These are phyloP conservation scores for Phrynocephalus versicolor DNA, from an alignment of 2,113 vertebrate species.

Conservation along the genomic window DNA sequence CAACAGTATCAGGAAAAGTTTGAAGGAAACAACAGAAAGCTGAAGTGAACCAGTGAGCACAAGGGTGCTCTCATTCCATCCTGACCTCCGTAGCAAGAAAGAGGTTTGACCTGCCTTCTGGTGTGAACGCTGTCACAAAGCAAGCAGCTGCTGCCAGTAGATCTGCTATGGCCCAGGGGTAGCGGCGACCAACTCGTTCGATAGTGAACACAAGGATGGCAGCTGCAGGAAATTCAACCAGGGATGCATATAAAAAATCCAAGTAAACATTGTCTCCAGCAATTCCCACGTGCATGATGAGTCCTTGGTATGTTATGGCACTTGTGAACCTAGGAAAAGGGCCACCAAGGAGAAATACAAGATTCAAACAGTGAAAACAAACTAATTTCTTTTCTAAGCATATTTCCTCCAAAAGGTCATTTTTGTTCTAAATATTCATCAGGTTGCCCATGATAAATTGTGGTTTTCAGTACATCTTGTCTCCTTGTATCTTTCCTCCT, in stretches of 20 bases:
- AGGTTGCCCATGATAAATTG: neutral
- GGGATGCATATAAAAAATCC: constrained; percentile 78
- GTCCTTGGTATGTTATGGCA: constrained; percentile 78
- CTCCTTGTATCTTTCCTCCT: neutral
- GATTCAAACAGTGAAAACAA: neutral
- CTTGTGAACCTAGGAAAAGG: constrained; percentile 74
- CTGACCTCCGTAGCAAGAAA: neutral
- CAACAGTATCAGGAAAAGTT: too few species aligned
- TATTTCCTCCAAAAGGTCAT: too few species aligned
- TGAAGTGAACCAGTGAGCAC: too few species aligned
- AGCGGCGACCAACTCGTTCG: constrained; percentile 73
- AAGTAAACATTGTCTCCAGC: constrained; percentile 70
- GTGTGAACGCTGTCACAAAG: constrained; percentile 69
- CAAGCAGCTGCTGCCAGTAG: constrained; percentile 73
- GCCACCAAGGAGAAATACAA: neutral
- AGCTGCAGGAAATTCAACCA: constrained; percentile 78
- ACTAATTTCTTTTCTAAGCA: neutral
- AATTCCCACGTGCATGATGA: constrained; percentile 81
- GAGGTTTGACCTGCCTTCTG: constrained; percentile 66
- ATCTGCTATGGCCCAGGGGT: constrained; percentile 74
- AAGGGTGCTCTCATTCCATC: too few species aligned
- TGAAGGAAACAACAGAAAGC: too few species aligned
- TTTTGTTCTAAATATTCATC: neutral
- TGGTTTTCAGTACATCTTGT: neutral
- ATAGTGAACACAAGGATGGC: constrained; percentile 71